A percentile compares a stretch with the other conserved stretches of the same genome.
Conservation (phyloP, 2,888 invertebrate species). For the Fragum sueziense region DNA sequence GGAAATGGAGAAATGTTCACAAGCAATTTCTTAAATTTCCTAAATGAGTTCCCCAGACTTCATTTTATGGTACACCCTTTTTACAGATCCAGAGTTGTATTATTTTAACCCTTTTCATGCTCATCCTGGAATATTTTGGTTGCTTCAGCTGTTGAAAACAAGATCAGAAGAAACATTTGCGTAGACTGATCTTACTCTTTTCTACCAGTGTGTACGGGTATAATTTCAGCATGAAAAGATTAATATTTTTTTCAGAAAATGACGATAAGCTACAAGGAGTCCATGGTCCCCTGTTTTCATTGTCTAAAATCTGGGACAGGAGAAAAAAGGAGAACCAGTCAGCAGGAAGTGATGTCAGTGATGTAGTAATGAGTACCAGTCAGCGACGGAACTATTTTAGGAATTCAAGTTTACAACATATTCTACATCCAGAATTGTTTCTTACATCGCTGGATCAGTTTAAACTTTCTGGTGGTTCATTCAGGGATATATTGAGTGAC, state of each 20-base stretch:
- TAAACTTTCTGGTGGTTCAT: background rate
- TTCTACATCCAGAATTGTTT: constrained; percentile 1
- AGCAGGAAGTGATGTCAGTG: background rate
- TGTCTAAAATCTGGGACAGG: background rate
- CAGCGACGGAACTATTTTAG: constrained; percentile 1
- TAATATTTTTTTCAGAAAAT: background rate
- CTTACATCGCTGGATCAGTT: background rate
- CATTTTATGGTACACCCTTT: no score
- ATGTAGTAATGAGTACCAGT: background rate
- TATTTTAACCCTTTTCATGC: no score
- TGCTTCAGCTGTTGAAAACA: no score
- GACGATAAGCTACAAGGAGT: background rate
- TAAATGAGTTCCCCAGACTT: no score
- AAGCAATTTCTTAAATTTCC: no score
- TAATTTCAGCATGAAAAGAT: no score
- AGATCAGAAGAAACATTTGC: no score
- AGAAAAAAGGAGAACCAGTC: background rate
- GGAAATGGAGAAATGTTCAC: no score
- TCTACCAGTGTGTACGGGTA: no score
- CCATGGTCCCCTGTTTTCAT: background rate
- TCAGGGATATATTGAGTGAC: background rate
- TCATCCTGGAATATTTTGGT: background rate
- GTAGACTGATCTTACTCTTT: no score
- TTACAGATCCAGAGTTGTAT: no score
- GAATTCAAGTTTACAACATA: background rate